phyloP scores from a whole-genome alignment of 2,797 vertebrate genomes.

The Ceryle rudis region DNA sequence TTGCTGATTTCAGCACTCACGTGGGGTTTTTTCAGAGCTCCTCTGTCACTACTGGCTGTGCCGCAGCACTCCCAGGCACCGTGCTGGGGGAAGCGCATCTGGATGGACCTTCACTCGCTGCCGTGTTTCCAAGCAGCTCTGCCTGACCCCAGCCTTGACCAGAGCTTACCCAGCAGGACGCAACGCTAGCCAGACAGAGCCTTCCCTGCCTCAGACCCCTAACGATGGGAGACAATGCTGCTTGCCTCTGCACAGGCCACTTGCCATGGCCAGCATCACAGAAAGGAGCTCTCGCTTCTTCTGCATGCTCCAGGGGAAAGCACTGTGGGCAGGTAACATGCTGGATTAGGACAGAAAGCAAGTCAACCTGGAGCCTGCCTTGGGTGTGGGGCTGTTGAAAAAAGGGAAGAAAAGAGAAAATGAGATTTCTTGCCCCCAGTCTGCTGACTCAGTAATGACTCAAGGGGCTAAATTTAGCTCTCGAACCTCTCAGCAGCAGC shows the following conservation, averaged over 20 bases:
- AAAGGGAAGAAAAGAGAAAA: not conserved
- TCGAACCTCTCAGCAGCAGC: fast-evolving
- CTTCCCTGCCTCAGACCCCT: not conserved
- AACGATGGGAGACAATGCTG: fast-evolving
- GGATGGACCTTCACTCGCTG: not conserved
- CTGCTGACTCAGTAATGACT: constrained; percentile 44
- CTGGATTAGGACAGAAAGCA: not conserved
- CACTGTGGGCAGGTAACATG: fast-evolving
- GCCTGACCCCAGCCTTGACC: not conserved
- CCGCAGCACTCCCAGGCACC: not conserved
- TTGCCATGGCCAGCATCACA: fast-evolving
- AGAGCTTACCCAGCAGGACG: not conserved
- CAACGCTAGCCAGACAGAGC: not conserved
- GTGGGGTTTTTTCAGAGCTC: not conserved
- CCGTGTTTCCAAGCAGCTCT: not conserved
- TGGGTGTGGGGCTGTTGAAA: not conserved
- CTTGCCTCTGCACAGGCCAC: not conserved
- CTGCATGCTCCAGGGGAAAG: not conserved
- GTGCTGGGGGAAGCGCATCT: not conserved
- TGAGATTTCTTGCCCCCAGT: not conserved
- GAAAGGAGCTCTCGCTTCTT: not conserved
- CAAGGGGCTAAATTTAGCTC: constrained; percentile 36
- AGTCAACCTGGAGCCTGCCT: not conserved
- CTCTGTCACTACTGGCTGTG: not conserved
- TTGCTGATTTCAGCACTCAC: not conserved